Percentiles rank a stretch among this genome's conserved stretches.
These are phyloP conservation scores for Dasypus novemcinctus DNA, from an alignment of 2,113 vertebrate genomes.

Conservation along the genomic window DNA sequence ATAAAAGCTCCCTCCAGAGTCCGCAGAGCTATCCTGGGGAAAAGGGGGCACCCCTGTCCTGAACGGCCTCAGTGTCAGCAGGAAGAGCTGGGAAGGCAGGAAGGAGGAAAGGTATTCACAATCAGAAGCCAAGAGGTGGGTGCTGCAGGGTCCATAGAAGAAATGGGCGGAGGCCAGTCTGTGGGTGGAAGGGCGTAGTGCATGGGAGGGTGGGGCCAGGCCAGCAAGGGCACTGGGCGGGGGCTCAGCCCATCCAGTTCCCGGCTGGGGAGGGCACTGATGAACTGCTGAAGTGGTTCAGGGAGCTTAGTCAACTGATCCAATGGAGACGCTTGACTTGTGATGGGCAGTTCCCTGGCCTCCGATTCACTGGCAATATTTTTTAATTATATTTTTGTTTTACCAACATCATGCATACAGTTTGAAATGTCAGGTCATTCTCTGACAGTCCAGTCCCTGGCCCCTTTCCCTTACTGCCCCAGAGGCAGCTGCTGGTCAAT, in stretches of 20 bases:
- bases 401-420: neutral
- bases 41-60: neutral
- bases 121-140: neutral
- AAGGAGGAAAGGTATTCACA: neutral
- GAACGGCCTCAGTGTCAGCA: neutral
- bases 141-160: neutral
- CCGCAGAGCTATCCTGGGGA: neutral
- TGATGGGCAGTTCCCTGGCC: neutral
- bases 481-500: neutral
- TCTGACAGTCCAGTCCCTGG: neutral
- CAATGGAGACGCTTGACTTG: neutral
- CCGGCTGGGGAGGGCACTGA: neutral
- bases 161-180: neutral
- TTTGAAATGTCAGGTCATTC: neutral
- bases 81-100: neutral
- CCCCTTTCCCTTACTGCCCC: no score
- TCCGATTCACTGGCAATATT: neutral
- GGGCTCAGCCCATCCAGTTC: neutral
- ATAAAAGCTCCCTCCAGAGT: neutral
- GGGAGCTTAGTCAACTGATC: conserved; percentile 14
- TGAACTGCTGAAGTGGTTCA: neutral
- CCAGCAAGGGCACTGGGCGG: neutral
- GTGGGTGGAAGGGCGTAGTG: neutral
- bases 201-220: neutral
- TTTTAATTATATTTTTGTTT: neutral